Evolutionary conservation across 2,888 invertebrate species (phyloP).

Genomic region (Netelia melanura): DNA sequence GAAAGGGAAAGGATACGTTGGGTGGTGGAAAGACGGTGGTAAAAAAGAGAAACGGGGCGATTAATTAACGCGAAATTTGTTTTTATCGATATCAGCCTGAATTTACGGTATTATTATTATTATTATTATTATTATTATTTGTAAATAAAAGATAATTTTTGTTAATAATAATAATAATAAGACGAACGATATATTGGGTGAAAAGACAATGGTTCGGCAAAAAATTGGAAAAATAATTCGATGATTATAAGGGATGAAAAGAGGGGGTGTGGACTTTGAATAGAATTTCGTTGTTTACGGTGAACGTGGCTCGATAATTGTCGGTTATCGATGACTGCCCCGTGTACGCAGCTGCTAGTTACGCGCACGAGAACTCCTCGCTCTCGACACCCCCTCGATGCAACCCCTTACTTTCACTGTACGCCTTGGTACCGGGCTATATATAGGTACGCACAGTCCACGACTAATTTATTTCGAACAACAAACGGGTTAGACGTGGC

Average conservation of each 20-base stretch:
- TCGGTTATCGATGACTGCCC: constrained; percentile 61
- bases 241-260: constrained; percentile 46
- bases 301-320: constrained; percentile 57
- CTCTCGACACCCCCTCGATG: constrained; percentile 32
- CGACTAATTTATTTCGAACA: constrained; percentile 53
- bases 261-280: neutral
- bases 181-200: neutral
- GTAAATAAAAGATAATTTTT: too few species aligned
- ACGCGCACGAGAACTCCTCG: constrained; percentile 36
- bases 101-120: neutral
- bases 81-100: neutral
- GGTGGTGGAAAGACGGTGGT: too few species aligned
- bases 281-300: constrained; percentile 53
- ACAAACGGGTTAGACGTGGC: constrained; percentile 9
- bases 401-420: constrained; percentile 27
- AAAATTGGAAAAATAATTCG: constrained; percentile 48
- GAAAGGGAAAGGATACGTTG: neutral
- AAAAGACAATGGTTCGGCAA: too few species aligned
- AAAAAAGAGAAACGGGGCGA: neutral
- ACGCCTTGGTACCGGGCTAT: constrained; percentile 26
- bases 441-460: neutral
- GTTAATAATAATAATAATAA: neutral
- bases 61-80: neutral
- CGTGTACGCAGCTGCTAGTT: constrained; percentile 48
- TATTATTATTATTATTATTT: too few species aligned